Evolutionary conservation across 2,113 vertebrate species (phyloP).

Genomic region (Neofelis nebulosa): DNA sequence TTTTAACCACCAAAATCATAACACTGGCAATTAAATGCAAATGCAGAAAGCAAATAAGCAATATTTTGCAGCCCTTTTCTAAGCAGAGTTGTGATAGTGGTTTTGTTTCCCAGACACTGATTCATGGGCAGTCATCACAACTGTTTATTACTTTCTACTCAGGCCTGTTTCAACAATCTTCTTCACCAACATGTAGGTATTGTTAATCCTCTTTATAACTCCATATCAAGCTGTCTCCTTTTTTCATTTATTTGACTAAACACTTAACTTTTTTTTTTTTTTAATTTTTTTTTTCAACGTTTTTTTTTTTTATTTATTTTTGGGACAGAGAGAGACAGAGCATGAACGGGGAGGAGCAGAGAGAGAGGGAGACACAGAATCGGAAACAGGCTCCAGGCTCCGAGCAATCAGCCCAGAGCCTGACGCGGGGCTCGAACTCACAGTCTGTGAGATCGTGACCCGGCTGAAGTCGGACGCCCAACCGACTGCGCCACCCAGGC

Average conservation of each 20-base stretch:
- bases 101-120: not conserved
- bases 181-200: not conserved
- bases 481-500: no score
- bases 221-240: not conserved
- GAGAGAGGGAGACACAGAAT: no score
- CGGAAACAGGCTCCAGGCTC: no score
- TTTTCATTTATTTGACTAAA: not conserved
- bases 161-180: not conserved
- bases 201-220: not conserved
- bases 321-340: no score
- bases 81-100: not conserved
- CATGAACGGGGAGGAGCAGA: no score
- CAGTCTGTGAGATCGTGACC: no score
- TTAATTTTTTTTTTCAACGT: no score
- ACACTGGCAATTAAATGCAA: not conserved
- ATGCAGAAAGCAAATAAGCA: not conserved
- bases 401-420: no score
- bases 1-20: slow-evolving; percentile 31
- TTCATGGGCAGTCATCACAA: not conserved
- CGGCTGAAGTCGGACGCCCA: no score
- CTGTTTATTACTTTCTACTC: not conserved
- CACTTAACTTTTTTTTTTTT: not conserved
- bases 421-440: no score
- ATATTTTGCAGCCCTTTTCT: not conserved
- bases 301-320: no score